Evolutionary conservation across 2,113 vertebrate species (phyloP).

Genomic region (Bungarus multicinctus): DNA sequence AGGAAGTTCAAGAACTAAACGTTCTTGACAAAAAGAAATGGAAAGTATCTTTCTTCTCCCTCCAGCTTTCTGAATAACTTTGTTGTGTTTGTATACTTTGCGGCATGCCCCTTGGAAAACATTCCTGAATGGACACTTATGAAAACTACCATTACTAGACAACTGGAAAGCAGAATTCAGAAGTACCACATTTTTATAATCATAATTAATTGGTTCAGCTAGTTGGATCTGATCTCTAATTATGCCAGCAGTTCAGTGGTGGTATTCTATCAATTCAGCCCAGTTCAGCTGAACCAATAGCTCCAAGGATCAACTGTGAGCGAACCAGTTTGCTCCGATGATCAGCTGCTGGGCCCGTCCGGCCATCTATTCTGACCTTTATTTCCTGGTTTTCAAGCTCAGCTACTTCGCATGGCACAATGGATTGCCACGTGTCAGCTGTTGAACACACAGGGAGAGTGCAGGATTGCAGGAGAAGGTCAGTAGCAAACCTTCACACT

Average conservation of each 20-base stretch:
- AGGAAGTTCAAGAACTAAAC: not conserved
- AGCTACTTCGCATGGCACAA: too few relatives aligned
- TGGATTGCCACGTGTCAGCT: too few relatives aligned
- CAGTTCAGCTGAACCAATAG: too few relatives aligned
- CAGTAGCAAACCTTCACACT: too few relatives aligned
- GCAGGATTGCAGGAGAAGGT: too few relatives aligned
- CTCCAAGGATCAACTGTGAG: too few relatives aligned
- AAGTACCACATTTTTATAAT: not conserved
- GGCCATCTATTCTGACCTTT: too few relatives aligned
- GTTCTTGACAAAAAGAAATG: not conserved
- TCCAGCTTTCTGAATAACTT: not conserved
- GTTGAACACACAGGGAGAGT: too few relatives aligned
- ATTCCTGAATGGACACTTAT: not conserved
- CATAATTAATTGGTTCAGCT: not conserved
- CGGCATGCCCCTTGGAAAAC: not conserved
- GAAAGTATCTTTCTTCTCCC: not conserved
- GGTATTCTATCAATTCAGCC: too few relatives aligned
- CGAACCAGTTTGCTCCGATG: too few relatives aligned
- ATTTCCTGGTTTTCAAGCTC: too few relatives aligned
- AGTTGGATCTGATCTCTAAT: not conserved
- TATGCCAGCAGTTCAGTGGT: not conserved
- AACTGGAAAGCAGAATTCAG: not conserved
- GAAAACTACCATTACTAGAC: rapidly evolving
- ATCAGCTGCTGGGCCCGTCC: too few relatives aligned
- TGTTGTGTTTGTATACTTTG: not conserved